Evolutionary conservation across 64 coral and sea anemone species (phyloP), one percentile per base, ranked within the genome.

Genomic region (Montipora efflorescens): DNA sequence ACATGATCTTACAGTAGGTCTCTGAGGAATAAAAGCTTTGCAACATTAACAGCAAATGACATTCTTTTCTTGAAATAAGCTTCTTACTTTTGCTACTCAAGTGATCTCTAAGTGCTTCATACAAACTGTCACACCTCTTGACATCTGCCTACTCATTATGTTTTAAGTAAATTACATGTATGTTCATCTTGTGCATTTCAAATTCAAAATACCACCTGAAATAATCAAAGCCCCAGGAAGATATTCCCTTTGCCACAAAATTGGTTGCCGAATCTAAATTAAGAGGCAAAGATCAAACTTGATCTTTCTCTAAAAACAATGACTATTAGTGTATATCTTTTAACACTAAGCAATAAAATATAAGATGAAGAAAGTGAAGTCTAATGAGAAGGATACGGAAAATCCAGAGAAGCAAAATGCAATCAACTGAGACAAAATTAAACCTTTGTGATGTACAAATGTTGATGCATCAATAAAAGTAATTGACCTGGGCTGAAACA

Each of bases 401-500:
- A 28, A 46, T 47, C 12, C 15, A 4, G 1, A 8, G 6, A 84
- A 84, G 81, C 61, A 83, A 21, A 83, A 84, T n/a, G 43, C 59
- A 67, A 68, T 66, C 59, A 68, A 84, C 22, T 5, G 15, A 44
- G 21, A 47, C 14, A 67, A 67, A 45, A 46, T 83, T 83, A 66
- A 46, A 58, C 52, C 28, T 23, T 28, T 64, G 80, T 67, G 57
- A 82, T 82, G 43, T 85, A 18, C 2, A 8, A 0, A 71, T 71
- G 64, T 48, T 86, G 44, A 71, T 6, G 64, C 45, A 48, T 57
- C 21, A 61, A 68, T 49, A 22, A 21, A 70, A 48, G 67, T 72
- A 71, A 86, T 86, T 86, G 82, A 86, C 66, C 47, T 12, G 8
- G 19, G 45, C 19, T 23, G 48, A 86, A 70, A 86, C 19, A 66